Percentiles rank a stretch among this genome's conserved stretches.
Evolutionary conservation across 2,888 invertebrate genomes (phyloP).

Genomic region (Acanthococcus lagerstroemiae): DNA sequence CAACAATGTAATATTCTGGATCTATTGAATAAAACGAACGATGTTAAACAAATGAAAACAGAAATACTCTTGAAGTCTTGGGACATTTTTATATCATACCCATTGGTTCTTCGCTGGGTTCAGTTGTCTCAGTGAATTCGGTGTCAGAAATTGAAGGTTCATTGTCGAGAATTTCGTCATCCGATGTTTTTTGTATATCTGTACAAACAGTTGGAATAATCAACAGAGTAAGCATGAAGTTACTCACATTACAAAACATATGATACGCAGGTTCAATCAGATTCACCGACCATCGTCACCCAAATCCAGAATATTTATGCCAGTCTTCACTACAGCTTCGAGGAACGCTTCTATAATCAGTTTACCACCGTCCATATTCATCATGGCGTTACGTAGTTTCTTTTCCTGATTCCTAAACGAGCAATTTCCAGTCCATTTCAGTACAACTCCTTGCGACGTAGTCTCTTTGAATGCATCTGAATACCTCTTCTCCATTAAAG

Average conservation of each 20-base stretch:
- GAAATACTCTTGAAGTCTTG: neutral
- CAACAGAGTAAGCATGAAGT: no score
- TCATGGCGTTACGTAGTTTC: conserved; percentile 3
- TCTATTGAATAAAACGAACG: neutral
- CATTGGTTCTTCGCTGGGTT: no score
- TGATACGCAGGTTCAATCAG: neutral
- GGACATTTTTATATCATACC: neutral
- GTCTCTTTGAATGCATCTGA: neutral
- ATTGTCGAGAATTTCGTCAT: no score
- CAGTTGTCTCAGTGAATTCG: no score
- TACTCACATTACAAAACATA: neutral
- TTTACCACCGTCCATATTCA: neutral
- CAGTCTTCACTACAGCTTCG: neutral
- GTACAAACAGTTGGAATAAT: neutral
- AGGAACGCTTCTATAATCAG: neutral
- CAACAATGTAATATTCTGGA: neutral
- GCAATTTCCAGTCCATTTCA: conserved; percentile 15
- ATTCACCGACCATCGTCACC: neutral
- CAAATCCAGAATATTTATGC: neutral
- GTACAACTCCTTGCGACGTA: neutral
- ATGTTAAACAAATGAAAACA: neutral
- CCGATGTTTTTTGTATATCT: neutral
- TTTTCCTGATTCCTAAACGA: conserved; percentile 9
- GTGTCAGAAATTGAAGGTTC: no score
- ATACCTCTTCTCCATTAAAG: conserved; percentile 5